A percentile compares a stretch with the other conserved stretches of the same genome.
These are phyloP conservation scores for Pagetopsis macropterus DNA, from an alignment of 2,797 vertebrate genomes.

Conservation along the genomic window DNA sequence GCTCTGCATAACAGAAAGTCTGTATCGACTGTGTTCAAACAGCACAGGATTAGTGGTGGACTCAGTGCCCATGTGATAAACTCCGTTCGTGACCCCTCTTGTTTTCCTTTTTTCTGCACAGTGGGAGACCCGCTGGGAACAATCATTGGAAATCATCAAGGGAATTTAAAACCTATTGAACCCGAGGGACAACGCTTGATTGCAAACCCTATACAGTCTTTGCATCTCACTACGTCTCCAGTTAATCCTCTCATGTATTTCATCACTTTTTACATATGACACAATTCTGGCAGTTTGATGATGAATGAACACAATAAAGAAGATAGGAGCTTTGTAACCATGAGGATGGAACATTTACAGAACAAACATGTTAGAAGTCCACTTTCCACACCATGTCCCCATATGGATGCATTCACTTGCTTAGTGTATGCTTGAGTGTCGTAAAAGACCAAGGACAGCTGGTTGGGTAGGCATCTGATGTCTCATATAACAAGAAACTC, in stretches of 20 bases:
- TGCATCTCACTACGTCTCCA: background rate
- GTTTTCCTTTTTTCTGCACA: background rate
- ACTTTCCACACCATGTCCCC: background rate
- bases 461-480: conserved; percentile 4
- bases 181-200: background rate
- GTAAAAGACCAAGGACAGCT: background rate
- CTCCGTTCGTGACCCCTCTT: background rate
- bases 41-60: background rate
- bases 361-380: background rate
- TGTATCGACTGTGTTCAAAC: background rate
- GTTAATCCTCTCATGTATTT: background rate
- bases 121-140: background rate
- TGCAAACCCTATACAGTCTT: background rate
- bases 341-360: background rate
- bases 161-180: background rate
- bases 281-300: background rate
- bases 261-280: background rate
- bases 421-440: background rate
- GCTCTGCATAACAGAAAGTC: background rate
- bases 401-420: conserved; percentile 6
- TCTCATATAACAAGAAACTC: conserved; percentile 2
- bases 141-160: background rate
- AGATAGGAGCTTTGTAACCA: background rate
- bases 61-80: background rate
- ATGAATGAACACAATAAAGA: background rate